Percentiles rank a stretch among this genome's conserved stretches.
phyloP scores from a whole-genome alignment of 2,888 invertebrate species.

The Siphlonurus alternatus region DNA sequence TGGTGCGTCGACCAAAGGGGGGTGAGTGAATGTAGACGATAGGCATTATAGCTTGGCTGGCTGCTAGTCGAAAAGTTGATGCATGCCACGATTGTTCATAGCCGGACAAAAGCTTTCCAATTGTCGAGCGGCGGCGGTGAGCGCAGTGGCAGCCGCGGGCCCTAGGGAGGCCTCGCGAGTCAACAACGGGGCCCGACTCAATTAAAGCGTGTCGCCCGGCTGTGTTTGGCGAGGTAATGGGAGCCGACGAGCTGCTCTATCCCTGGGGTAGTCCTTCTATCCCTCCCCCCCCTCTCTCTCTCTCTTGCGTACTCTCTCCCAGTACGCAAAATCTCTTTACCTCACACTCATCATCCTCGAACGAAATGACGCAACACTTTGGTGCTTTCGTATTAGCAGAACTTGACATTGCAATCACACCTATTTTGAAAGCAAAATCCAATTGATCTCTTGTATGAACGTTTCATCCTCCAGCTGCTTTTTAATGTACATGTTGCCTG shows the following conservation, averaged over 20 bases:
- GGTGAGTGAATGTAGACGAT: neutral
- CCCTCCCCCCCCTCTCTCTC: neutral
- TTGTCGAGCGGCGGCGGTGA: neutral
- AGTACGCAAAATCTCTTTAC: neutral
- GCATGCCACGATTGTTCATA: neutral
- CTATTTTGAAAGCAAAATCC: no score
- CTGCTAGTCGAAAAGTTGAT: neutral
- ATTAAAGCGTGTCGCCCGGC: constrained; percentile 2
- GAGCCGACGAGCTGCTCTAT: neutral
- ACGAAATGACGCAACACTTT: neutral
- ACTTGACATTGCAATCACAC: no score
- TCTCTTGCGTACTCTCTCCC: neutral
- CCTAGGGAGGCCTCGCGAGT: neutral
- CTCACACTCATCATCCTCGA: neutral
- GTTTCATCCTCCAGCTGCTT: no score
- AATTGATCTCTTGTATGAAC: no score
- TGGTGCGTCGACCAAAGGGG: neutral
- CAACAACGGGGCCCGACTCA: constrained; percentile 1
- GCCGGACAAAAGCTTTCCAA: neutral
- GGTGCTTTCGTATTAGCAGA: no score
- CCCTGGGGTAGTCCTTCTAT: neutral
- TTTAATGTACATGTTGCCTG: no score
- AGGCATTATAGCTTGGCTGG: neutral
- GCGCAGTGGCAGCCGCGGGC: neutral
- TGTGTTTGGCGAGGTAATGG: constrained; percentile 2